Evolutionary conservation across 1,140 invertebrate species (phyloP).

Genomic region (Stenopsyche tienmushanensis): DNA sequence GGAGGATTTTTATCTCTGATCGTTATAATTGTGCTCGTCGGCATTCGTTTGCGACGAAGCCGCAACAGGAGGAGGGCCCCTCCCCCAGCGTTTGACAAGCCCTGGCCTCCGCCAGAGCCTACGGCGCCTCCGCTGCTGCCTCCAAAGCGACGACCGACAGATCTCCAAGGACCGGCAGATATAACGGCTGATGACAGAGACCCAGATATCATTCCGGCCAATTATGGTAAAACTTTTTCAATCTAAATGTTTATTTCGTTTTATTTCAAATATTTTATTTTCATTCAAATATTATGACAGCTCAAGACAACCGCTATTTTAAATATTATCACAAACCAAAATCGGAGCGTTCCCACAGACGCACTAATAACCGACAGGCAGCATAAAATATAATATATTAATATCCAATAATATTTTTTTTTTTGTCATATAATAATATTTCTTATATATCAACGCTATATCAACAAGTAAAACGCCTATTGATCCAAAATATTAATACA

Average conservation of each 20-base stretch:
- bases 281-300: too few relatives aligned
- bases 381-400: too few relatives aligned
- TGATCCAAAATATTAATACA: too few relatives aligned
- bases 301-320: too few relatives aligned
- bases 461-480: too few relatives aligned
- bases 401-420: too few relatives aligned
- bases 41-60: conserved; percentile 1
- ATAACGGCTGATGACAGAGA: conserved; percentile 52
- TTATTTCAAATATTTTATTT: neutral
- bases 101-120: conserved; percentile 13
- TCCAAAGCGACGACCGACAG: neutral
- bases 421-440: too few relatives aligned
- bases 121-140: neutral
- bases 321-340: too few relatives aligned
- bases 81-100: conserved; percentile 19
- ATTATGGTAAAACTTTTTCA: conserved; percentile 62
- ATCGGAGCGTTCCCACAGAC: too few relatives aligned
- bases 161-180: conserved; percentile 37
- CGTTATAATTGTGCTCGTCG: conserved; percentile 7
- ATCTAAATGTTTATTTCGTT: conserved; percentile 8
- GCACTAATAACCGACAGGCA: too few relatives aligned
- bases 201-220: conserved; percentile 72
- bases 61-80: conserved; percentile 3
- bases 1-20: conserved; percentile 31
- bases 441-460: too few relatives aligned